phyloP scores from a whole-genome alignment of 2,113 vertebrate genomes.

The Pteruthius melanotis region DNA sequence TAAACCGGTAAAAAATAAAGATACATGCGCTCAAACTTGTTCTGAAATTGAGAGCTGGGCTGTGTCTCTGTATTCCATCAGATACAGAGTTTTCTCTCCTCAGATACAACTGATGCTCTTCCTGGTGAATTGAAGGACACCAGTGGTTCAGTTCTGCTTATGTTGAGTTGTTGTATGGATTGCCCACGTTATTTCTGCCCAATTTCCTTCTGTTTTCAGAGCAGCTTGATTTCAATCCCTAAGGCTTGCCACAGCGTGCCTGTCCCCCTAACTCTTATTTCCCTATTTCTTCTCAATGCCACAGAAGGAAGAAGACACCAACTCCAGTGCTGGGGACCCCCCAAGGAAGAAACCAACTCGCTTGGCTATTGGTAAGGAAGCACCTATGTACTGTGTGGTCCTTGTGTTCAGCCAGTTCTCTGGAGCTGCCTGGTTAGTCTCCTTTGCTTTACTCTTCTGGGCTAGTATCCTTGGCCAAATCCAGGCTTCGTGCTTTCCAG shows the following conservation, averaged over 20 bases:
- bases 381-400: rapidly evolving
- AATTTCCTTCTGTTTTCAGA: neutral
- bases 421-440: neutral
- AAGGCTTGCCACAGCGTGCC: neutral
- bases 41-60: neutral
- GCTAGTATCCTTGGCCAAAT: neutral
- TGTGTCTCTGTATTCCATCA: neutral
- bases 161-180: neutral
- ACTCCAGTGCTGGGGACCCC: conserved; percentile 88
- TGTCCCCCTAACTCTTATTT: neutral
- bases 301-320: conserved; percentile 86
- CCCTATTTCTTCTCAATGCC: neutral
- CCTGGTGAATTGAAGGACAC: neutral
- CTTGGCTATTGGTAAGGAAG: conserved; percentile 88
- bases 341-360: conserved; percentile 98
- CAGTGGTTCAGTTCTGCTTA: neutral
- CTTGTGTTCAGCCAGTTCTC: neutral
- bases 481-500: neutral
- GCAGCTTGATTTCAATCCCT: neutral
- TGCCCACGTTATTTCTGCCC: neutral
- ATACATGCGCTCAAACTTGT: rapidly evolving
- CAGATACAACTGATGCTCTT: neutral
- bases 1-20: conserved; percentile 75
- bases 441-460: neutral
- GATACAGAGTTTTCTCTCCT: neutral